Conservation (phyloP, 2,113 vertebrate genomes). For the Sorex fumeus region DNA sequence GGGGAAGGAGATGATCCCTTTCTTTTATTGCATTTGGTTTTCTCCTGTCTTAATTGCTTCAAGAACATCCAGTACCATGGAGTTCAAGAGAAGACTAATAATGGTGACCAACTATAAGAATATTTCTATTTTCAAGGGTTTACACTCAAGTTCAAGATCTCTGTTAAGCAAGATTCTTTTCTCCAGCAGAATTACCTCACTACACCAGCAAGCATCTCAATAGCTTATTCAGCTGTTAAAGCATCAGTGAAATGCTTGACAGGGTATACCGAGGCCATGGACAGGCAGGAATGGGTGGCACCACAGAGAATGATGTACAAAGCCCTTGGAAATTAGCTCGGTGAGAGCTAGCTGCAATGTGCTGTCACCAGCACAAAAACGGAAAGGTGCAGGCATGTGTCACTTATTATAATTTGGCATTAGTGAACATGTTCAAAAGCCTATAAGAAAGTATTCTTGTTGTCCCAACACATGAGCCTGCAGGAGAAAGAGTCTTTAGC, state of each 20-base stretch:
- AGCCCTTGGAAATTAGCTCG: neutral
- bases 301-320: neutral
- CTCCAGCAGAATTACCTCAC: neutral
- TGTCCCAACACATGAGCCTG: neutral
- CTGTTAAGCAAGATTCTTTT: neutral
- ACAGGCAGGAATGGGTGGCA: neutral
- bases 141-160: neutral
- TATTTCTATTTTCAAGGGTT: constrained; percentile 47
- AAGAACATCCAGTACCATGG: neutral
- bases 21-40: constrained; percentile 10
- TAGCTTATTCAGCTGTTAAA: constrained; percentile 30
- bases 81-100: constrained; percentile 32
- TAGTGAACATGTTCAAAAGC: constrained; percentile 12
- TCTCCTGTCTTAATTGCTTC: constrained; percentile 56
- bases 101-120: constrained; percentile 17
- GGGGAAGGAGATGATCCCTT: neutral
- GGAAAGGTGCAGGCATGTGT: neutral
- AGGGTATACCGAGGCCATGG: neutral
- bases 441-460: neutral
- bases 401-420: neutral
- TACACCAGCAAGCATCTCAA: constrained; percentile 28
- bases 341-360: neutral
- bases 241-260: neutral
- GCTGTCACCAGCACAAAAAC: constrained; percentile 10
- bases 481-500: neutral